phyloP scores from a whole-genome alignment of 2,888 invertebrate genomes.

The Parthenolecanium corni region DNA sequence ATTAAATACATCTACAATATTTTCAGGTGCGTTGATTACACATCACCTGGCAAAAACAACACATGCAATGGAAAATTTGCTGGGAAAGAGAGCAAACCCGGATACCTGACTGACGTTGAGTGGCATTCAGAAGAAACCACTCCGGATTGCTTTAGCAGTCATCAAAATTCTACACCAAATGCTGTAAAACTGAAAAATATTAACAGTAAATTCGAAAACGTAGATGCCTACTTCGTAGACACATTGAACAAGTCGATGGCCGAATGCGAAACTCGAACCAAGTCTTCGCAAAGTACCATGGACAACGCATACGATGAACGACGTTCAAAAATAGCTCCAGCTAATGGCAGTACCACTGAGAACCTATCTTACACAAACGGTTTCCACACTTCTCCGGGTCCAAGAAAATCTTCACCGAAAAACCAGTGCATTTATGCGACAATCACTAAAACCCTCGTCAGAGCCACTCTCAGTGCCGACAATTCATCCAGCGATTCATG shows the following conservation, averaged over 20 bases:
- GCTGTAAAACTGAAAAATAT: background rate
- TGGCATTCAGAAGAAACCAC: slow-evolving; percentile 1
- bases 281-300: background rate
- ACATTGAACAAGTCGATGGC: slow-evolving; percentile 23
- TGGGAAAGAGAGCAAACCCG: background rate
- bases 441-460: background rate
- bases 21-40: background rate
- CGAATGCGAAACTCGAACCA: background rate
- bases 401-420: background rate
- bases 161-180: background rate
- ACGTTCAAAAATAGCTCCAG: background rate
- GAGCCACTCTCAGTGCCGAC: background rate
- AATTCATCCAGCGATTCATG: slow-evolving; percentile 25
- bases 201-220: slow-evolving; percentile 10
- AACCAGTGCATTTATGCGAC: background rate
- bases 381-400: too few species aligned
- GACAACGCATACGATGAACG: slow-evolving; percentile 2
- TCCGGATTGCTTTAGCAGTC: background rate
- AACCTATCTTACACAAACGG: too few species aligned
- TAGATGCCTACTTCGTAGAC: slow-evolving; percentile 21
- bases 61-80: background rate
- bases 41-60: background rate
- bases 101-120: slow-evolving; percentile 2
- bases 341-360: background rate
- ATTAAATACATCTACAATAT: too few species aligned